Evolutionary conservation across 2,797 vertebrate species (phyloP), one percentile per base, ranked within the genome.

Genomic region (Rhinatrema bivittatum): DNA sequence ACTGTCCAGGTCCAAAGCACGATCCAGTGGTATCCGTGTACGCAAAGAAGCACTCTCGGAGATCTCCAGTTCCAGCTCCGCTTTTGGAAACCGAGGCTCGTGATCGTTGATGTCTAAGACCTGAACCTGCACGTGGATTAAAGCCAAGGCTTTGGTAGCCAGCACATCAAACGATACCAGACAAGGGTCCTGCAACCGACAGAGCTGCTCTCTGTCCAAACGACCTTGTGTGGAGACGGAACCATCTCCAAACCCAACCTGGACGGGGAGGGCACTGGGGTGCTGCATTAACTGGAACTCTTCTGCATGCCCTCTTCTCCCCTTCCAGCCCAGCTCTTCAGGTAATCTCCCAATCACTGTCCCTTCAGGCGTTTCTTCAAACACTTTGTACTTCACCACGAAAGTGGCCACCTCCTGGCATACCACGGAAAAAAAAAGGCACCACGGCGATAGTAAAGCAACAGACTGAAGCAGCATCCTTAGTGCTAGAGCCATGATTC

Each of bases 31-130:
- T 21, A 97, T 89, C 20, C 86, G 71, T 3, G 86, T 94, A n/a
- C 33, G 60, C n/a, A 93, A 60, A 5, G 82, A 76, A 0, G 87
- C 85, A 0, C 82, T 89, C 73, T 96, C 93, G 0, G 92, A 94
- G 54, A 97, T 91, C 70, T 97, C 93, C 46, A 97, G 71, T 50
- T 95, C 91, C 69, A 94, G 85, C 25, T 81, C 40, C 0, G 61
- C 44, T 2, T 70, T 86, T 14, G 86, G 82, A 57, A 97, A 97
- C 24, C 39, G 63, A 1, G 94, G 94, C 7, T 72, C 77, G 9
- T 97, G 87, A 68, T 97, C 94, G 0, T 97, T 97, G 36, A 91
- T 39, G 10, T 96, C 94, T 75, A 90, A 63, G 38, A 95, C 87
- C 52, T 90, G 85, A 42, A 98, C 81, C 7, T 78, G 86, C 60